These are phyloP conservation scores for Psilanteris sp. DNA, from an alignment of 1,140 invertebrate genomes.

Conservation along the genomic window DNA sequence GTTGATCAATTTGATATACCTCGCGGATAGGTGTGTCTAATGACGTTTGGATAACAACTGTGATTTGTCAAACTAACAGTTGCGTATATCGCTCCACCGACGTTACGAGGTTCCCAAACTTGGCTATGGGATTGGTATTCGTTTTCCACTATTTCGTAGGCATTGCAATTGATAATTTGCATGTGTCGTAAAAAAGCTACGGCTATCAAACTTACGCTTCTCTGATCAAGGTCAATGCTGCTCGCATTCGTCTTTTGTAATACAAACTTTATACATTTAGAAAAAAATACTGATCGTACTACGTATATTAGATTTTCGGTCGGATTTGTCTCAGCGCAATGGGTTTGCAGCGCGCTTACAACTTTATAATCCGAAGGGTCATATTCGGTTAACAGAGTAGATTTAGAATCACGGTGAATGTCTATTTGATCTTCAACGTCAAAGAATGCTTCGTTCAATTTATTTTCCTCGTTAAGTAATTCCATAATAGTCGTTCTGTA, in stretches of 20 bases:
- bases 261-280: slow-evolving; percentile 78
- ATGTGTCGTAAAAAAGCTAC: slow-evolving; percentile 80
- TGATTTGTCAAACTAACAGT: slow-evolving; percentile 84
- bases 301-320: slow-evolving; percentile 80
- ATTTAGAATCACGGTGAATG: background rate
- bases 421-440: slow-evolving; percentile 62
- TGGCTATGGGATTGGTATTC: slow-evolving; percentile 67
- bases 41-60: slow-evolving; percentile 82
- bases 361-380: slow-evolving; percentile 71
- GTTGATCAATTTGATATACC: slow-evolving; percentile 57
- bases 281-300: slow-evolving; percentile 81
- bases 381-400: slow-evolving; percentile 49
- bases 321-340: slow-evolving; percentile 74
- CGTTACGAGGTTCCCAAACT: slow-evolving; percentile 74
- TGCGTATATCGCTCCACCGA: slow-evolving; percentile 83
- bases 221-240: slow-evolving; percentile 7
- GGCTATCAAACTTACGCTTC: slow-evolving; percentile 71
- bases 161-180: slow-evolving; percentile 83
- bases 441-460: slow-evolving; percentile 71
- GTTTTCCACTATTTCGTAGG: slow-evolving; percentile 83
- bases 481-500: slow-evolving; percentile 78
- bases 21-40: slow-evolving; percentile 79
- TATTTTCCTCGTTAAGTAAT: background rate
- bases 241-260: slow-evolving; percentile 69
- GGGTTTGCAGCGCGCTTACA: slow-evolving; percentile 76